Conservation (phyloP, 2,888 invertebrate species). For the Malthinus seriepunctatus region DNA sequence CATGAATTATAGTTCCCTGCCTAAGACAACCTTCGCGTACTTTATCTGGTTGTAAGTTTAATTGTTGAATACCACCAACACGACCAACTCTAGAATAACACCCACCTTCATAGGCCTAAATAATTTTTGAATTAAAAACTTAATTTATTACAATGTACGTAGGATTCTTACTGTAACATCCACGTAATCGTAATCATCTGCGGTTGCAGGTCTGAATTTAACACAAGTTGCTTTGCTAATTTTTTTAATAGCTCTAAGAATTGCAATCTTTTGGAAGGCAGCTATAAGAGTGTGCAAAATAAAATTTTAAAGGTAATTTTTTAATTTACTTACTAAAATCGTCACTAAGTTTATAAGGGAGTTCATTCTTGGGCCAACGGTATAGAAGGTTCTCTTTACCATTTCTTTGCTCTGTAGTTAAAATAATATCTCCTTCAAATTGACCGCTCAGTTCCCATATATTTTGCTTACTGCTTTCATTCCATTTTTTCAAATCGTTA, state of each 20-base stretch:
- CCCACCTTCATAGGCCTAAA: neutral
- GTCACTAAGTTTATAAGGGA: neutral
- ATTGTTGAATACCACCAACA: neutral
- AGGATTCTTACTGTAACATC: neutral
- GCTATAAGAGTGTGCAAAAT: too few relatives aligned
- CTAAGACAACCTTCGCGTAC: neutral
- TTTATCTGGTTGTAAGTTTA: neutral
- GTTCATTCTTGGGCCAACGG: neutral
- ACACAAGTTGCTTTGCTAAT: neutral
- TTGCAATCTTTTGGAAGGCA: neutral
- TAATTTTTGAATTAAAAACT: neutral
- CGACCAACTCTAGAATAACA: neutral
- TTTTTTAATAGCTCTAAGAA: neutral
- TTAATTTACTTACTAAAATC: neutral
- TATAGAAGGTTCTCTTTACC: neutral
- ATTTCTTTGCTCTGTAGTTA: constrained; percentile 1
- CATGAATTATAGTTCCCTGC: neutral
- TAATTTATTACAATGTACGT: neutral
- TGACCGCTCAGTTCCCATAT: constrained; percentile 14
- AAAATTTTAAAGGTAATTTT: neutral
- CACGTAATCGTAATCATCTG: neutral
- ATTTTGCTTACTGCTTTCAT: constrained; percentile 4
- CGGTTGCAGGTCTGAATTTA: neutral
- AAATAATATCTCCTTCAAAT: constrained; percentile 13
- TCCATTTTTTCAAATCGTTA: neutral